Base-by-base conservation (phyloP, 1,140 invertebrate species). In the Pantala flavescens region DNA sequence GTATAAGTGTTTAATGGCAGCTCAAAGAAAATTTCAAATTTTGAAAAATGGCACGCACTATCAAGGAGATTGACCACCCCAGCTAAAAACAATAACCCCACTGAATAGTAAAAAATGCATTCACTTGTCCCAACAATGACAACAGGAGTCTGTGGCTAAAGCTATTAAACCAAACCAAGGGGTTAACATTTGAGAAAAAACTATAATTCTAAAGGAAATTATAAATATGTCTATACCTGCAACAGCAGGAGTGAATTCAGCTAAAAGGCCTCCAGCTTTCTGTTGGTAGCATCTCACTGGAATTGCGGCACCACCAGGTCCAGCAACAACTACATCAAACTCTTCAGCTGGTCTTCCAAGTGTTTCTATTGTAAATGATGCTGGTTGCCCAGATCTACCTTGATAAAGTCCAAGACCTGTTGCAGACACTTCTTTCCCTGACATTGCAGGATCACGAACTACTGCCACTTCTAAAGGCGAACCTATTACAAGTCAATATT, bases 201-300 rank as follows among this genome's bases (percentile, higher is more conserved):
- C 28, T 36, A 36, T 36, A 2, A 5, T 2, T 2, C 28, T 9
- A 36, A 36, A 36, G 28, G n/a, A n/a, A n/a, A 36, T 9, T 9
- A 36, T 36, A 36, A 36, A 36, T 5, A 36, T 36, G 9, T 36
- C 28, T 36, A 9, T 77, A 88, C 88, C 90, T 14, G 91, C 87
- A 77, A 89, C 89, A 78, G 90, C 90, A 14, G 96, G 93, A 12
- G 91, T 95, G 80, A 94, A 98, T 82, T 98, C 95, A 0, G 94
- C 95, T 79, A 97, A 87, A 70, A 98, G 84, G 80, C 95, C 92
- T 14, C 95, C 95, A 78, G 97, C 95, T 82, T 97, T 94, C 76
- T 97, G 97, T 82, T 97, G 94, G 82, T 97, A 98, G 82, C 96
- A 98, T 74, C 93, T 85, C 0, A 98, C 95, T 0, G 96, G 95